Percentiles rank a stretch among this genome's conserved stretches.
phyloP scores from a whole-genome alignment of 2,888 invertebrate species.

The Malthinus seriepunctatus region DNA sequence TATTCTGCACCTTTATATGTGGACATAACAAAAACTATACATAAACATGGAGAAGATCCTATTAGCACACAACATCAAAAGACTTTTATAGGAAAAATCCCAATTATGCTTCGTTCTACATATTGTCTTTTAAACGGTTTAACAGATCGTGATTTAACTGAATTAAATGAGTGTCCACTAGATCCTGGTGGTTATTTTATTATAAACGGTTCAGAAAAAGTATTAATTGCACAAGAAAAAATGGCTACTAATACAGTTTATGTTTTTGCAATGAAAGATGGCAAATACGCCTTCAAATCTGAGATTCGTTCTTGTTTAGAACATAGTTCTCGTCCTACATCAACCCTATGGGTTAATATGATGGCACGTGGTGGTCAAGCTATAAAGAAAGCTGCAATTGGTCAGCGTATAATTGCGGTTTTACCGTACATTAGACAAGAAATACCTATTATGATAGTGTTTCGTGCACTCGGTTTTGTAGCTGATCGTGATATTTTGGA shows the following conservation, averaged over 20 bases:
- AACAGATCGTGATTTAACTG: conserved; percentile 98
- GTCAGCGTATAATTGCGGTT: conserved; percentile 96
- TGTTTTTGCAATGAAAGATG: conserved; percentile 99
- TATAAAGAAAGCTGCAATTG: conserved; percentile 98
- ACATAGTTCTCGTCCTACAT: conserved; percentile 93
- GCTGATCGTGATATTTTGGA: conserved; percentile 99
- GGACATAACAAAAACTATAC: conserved; percentile 96
- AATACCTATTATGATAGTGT: conserved; percentile 99
- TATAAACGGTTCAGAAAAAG: conserved; percentile 94
- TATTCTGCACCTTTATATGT: conserved; percentile 99
- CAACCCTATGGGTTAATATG: conserved; percentile 99
- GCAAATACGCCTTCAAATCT: conserved; percentile 98
- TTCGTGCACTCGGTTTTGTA: conserved; percentile 93
- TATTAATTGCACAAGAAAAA: conserved; percentile 98
- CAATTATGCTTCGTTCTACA: conserved; percentile 98
- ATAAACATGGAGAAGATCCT: conserved; percentile 88
- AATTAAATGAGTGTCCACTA: conserved; percentile 98
- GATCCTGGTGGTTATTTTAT: conserved; percentile 99
- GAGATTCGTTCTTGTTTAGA: conserved; percentile 96
- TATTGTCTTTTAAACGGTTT: conserved; percentile 94
- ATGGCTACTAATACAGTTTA: conserved; percentile 99
- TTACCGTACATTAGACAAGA: conserved; percentile 99
- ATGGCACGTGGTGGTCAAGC: conserved; percentile 98
- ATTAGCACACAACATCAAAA: conserved; percentile 81
- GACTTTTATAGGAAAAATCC: conserved; percentile 87